Base-by-base conservation (phyloP, 2,113 vertebrate species). In the Actinemys pallida region DNA sequence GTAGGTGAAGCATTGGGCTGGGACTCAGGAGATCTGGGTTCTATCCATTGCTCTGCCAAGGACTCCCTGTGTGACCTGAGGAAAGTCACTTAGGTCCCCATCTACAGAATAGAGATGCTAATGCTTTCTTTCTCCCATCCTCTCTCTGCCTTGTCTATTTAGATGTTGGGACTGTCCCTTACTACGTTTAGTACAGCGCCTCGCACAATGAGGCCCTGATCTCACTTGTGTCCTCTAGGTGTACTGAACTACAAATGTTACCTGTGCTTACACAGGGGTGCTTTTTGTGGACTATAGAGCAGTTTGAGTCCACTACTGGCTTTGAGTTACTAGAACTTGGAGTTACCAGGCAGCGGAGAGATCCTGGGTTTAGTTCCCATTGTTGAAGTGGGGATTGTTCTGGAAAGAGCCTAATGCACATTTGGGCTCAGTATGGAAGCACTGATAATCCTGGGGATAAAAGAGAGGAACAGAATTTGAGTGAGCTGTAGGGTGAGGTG, bases 1-100 rank as follows among this genome's bases (percentile, higher is more conserved):
- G 2, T 4, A 9, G 19, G 42, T 47, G 29, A 49, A 79, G 84
- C n/a, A 72, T 7, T 72, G 87, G 59, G 72, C 0, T 0, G 27
- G 7, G 39, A 81, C 42, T 47, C 72, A 39, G 49, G 20, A 88
- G 52, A 65, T 69, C 17, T 69, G 1, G 14, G 80, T 81, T 42
- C 17, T 69, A 50, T 90, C 39, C 35, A 25, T 85, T 6, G 5
- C 54, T 92, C 87, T 39, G 3, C 31, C 75, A 59, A 13, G 59
- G 81, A 7, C 65, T 92, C 88, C 82, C 13, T 79, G 24, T 69
- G 56, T 91, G 1, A 11, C 25, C 90, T 72, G n/a, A 49, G 35
- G 7, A 4, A 54, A 65, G 52, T 22, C 76, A 13, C 47, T n/a
- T 69, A 93, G 90, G 42, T 95, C 10, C 16, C 78, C 17, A 11